Conservation (phyloP, 2,888 invertebrate genomes). For the Fragum whitleyi region DNA sequence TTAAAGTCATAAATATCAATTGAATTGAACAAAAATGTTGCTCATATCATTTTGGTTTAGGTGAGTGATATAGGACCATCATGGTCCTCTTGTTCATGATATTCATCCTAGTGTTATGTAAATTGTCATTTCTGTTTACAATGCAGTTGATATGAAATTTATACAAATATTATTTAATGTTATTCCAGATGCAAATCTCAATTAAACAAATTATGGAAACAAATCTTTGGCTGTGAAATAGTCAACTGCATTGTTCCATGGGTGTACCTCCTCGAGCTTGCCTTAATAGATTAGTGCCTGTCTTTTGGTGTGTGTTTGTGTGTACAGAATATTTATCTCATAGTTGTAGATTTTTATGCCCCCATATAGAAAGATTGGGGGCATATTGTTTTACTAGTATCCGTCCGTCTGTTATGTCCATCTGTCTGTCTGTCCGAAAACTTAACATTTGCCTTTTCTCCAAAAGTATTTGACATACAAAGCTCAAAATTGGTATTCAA, state of each 20-base stretch:
- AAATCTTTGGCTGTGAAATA: conserved; percentile 1
- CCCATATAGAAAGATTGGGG: too few relatives aligned
- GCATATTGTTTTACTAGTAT: too few relatives aligned
- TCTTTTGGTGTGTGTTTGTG: conserved; percentile 4
- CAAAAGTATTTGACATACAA: too few relatives aligned
- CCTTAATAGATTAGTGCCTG: conserved; percentile 1
- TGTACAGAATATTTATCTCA: not conserved
- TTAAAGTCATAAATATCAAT: not conserved
- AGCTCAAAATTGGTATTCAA: too few relatives aligned
- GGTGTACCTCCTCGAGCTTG: conserved; percentile 1
- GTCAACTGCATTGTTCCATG: conserved; percentile 1
- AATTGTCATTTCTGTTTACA: conserved; percentile 4
- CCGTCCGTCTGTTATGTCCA: too few relatives aligned
- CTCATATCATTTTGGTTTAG: not conserved
- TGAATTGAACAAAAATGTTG: not conserved
- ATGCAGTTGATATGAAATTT: conserved; percentile 1
- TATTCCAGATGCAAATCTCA: not conserved
- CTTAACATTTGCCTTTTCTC: too few relatives aligned
- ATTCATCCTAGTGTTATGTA: not conserved
- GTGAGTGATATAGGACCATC: too few relatives aligned
- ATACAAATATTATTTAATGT: not conserved
- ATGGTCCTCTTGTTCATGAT: not conserved
- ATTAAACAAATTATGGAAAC: not conserved
- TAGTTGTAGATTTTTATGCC: too few relatives aligned
- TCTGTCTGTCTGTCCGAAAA: too few relatives aligned